Base-by-base conservation (phyloP, 2,888 invertebrate species). In the Lacanobia oleracea region DNA sequence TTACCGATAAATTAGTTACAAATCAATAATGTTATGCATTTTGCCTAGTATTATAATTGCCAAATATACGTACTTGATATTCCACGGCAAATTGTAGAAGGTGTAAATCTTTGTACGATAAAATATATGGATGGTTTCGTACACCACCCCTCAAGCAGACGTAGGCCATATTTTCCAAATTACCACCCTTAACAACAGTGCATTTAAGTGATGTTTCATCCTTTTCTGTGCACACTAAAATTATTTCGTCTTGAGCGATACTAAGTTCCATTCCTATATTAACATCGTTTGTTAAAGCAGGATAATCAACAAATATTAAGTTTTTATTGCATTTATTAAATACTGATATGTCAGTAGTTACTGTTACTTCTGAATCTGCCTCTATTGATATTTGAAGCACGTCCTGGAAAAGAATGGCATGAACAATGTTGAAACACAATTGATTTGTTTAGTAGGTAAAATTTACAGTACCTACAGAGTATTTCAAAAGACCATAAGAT, bases 221-320 rank as follows among this genome's bases (percentile, higher is more conserved):
- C 9, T 88, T 84, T 48, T 84, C 79, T 40, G 57, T 85, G 69
- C 90, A 90, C 7, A 67, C 37, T n/a, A 92, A 51, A 62, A 87
- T 67, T 8, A 93, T 82, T 79, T 89, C 88, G 10, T 88, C 88
- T 72, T 86, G 74, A 14, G 73, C 78, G 57, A 93, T 82, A 21
- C 76, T 80, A 72, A 93, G 86, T 65, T 88, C 85, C 71, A 80
- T 88, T 53, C 90, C 92, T 27, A 89, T 68, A 79, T 77, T 78
- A 2, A 86, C 77, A 43, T 92, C 91, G 0, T 70, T 45, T 9
- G 80, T 77, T 37, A 92, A 53, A 62, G 86, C 68, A 1, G 86
- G 82, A 76, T 90, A 88, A 65, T 93, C 91, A 1, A 93, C 81
- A 45, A 88, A 93, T 75, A 93, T 89, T 63, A 60, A 72, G 0